A percentile compares a stretch with the other conserved stretches of the same genome.
phyloP scores from a whole-genome alignment of 2,888 invertebrate species.

The Eugnorisma glareosa region DNA sequence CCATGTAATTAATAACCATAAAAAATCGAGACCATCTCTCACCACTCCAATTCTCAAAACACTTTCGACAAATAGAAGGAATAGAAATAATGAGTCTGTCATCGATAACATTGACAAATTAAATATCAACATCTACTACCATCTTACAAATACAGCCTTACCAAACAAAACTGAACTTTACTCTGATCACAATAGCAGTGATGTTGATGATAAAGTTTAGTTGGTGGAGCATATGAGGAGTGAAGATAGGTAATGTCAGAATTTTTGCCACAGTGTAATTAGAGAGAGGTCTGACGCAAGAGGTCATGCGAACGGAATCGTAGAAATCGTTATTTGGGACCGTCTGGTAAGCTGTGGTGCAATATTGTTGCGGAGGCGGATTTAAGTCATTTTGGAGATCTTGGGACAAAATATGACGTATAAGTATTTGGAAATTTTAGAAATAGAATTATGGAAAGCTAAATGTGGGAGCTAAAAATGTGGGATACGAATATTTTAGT shows the following conservation, averaged over 20 bases:
- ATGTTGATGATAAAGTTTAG: conserved; percentile 59
- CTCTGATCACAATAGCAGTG: conserved; percentile 49
- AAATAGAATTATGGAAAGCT: background rate
- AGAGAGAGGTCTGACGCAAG: conserved; percentile 83
- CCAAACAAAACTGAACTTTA: conserved; percentile 61
- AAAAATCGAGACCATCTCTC: conserved; percentile 76
- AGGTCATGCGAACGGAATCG: conserved; percentile 87
- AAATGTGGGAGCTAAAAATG: too few species aligned
- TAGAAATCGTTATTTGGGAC: conserved; percentile 79
- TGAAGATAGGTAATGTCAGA: conserved; percentile 79
- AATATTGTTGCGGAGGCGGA: conserved; percentile 50
- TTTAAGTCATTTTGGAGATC: conserved; percentile 30
- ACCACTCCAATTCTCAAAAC: conserved; percentile 72
- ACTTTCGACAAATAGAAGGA: conserved; percentile 78
- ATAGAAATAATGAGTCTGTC: conserved; percentile 85
- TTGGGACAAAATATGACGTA: background rate
- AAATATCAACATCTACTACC: conserved; percentile 81
- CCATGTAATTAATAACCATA: conserved; percentile 68
- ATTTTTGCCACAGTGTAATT: conserved; percentile 87
- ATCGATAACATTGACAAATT: conserved; percentile 89
- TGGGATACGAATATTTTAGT: background rate
- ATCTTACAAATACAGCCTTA: conserved; percentile 23
- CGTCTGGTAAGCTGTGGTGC: conserved; percentile 60
- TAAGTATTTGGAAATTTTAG: background rate
- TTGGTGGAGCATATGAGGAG: conserved; percentile 71